Conservation (phyloP, 2,797 vertebrate genomes). For the Phataginus tricuspis region DNA sequence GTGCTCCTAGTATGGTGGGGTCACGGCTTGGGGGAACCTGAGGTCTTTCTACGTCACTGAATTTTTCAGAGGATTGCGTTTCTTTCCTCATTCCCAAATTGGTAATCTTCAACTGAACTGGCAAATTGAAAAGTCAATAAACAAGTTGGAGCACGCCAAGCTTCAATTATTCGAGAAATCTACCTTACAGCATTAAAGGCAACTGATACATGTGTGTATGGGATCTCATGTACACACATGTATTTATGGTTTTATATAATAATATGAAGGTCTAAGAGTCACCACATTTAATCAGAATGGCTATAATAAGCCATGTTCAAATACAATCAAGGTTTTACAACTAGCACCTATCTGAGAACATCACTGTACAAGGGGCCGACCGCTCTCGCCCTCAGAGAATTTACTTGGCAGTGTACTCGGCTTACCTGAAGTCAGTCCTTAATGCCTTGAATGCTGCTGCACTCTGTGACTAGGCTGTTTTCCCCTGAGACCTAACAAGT, state of each 20-base stretch:
- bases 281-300: neutral
- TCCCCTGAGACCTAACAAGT: neutral
- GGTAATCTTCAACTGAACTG: neutral
- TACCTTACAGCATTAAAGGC: neutral
- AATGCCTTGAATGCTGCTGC: neutral
- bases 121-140: neutral
- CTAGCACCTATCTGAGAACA: neutral
- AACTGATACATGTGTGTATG: neutral
- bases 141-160: neutral
- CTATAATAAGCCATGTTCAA: neutral
- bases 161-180: neutral
- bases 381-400: neutral
- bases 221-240: neutral
- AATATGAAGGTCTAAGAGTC: neutral
- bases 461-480: neutral
- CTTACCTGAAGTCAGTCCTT: neutral
- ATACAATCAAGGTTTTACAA: neutral
- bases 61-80: accelerated
- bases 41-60: too few relatives aligned
- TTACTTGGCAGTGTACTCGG: neutral
- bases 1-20: neutral
- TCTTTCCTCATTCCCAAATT: neutral
- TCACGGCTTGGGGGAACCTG: too few relatives aligned
- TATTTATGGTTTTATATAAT: neutral
- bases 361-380: neutral